These are phyloP conservation scores for Cherax destructor DNA, from an alignment of 1,140 invertebrate species.

Conservation along the genomic window DNA sequence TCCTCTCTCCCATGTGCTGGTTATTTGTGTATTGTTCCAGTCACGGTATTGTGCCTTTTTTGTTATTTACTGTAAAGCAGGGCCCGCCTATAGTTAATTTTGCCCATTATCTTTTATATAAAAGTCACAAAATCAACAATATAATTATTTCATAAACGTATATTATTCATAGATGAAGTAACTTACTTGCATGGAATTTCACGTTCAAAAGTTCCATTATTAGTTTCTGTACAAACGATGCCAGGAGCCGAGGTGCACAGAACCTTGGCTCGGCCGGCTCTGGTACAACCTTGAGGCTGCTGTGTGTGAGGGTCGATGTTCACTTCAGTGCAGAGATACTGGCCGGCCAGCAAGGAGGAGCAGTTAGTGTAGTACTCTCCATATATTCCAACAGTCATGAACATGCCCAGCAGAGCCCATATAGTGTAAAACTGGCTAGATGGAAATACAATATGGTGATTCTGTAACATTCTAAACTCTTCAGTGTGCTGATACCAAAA, in stretches of 20 bases:
- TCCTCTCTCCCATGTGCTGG: no score
- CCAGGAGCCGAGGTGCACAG: slow-evolving; percentile 88
- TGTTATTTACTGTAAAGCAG: no score
- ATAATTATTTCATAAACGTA: no score
- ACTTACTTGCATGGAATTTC: slow-evolving; percentile 90
- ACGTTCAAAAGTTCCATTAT: slow-evolving; percentile 87
- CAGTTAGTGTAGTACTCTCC: slow-evolving; percentile 72
- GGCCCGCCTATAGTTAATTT: no score
- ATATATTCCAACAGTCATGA: slow-evolving; percentile 15
- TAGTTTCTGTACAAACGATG: slow-evolving; percentile 87
- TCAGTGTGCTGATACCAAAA: background rate
- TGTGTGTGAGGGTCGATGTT: slow-evolving; percentile 93
- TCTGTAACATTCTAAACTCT: background rate
- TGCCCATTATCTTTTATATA: no score
- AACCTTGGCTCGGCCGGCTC: slow-evolving; percentile 86
- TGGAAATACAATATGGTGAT: background rate
- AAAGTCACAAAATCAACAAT: no score
- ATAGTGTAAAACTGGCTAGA: background rate
- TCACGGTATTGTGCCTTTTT: no score
- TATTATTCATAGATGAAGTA: no score
- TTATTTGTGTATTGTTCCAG: no score
- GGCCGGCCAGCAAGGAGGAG: slow-evolving; percentile 83
- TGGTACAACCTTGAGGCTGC: slow-evolving; percentile 87
- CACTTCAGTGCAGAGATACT: slow-evolving; percentile 91
- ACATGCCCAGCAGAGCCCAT: background rate